Conservation (phyloP, 2,113 vertebrate genomes). For the Mastomys coucha region DNA sequence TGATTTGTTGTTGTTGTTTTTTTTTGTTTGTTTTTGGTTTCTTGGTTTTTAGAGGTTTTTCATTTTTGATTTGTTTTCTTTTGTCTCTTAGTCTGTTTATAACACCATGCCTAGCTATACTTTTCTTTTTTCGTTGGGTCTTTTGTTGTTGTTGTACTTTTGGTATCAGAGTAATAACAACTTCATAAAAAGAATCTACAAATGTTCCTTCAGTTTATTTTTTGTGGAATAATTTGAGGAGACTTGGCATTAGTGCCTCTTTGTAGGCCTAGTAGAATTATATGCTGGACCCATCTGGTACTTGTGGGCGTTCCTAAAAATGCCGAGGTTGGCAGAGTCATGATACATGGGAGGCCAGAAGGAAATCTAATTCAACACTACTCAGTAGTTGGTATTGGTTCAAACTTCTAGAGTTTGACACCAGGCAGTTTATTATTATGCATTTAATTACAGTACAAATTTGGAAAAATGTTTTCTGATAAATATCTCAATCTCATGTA, state of each 20-base stretch:
- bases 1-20: neutral
- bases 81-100: neutral
- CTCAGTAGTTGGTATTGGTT: neutral
- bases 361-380: neutral
- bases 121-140: neutral
- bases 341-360: neutral
- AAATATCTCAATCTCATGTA: neutral
- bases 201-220: neutral
- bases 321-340: neutral
- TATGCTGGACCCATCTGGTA: neutral
- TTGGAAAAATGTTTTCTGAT: neutral
- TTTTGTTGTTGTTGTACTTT: neutral
- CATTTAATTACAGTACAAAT: neutral
- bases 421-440: neutral
- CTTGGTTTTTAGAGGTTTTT: no score
- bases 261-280: neutral
- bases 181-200: neutral
- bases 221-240: neutral
- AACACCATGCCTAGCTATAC: neutral
- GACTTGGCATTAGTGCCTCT: neutral
- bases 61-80: neutral
- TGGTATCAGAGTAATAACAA: neutral
- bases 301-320: neutral
- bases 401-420: neutral
- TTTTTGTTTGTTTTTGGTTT: neutral